phyloP scores from a whole-genome alignment of 53 echinoderm and acorn worm genomes.

The Apostichopus leukothele region DNA sequence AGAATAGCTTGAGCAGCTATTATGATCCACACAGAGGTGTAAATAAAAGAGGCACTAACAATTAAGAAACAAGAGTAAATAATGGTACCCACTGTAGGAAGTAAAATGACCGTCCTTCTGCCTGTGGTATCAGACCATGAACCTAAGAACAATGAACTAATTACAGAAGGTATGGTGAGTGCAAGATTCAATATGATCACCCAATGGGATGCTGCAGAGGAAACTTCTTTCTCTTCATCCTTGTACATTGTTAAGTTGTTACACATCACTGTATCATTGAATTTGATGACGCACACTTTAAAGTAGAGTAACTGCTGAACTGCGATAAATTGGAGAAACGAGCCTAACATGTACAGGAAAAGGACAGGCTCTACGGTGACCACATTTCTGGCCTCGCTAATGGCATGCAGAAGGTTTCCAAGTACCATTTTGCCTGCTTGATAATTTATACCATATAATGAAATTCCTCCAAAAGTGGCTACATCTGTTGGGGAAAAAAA shows the following conservation, averaged over 20 bases:
- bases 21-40: conserved; percentile 69
- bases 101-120: conserved; percentile 67
- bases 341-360: conserved; percentile 84
- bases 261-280: conserved; percentile 79
- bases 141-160: conserved; percentile 79
- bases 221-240: conserved; percentile 71
- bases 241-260: conserved; percentile 58
- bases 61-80: conserved; percentile 72
- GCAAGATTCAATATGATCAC: conserved; percentile 79
- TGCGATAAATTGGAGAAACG: conserved; percentile 78
- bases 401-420: neutral
- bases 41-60: conserved; percentile 60
- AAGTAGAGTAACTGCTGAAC: conserved; percentile 81
- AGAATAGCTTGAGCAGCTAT: conserved; percentile 74
- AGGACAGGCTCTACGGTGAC: conserved; percentile 94
- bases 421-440: neutral
- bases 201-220: conserved; percentile 76
- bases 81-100: conserved; percentile 77
- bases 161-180: conserved; percentile 66
- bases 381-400: conserved; percentile 42
- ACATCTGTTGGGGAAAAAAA: too few species aligned
- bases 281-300: conserved; percentile 76
- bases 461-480: neutral
- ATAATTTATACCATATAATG: neutral
- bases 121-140: conserved; percentile 92